Percentiles rank a stretch among this genome's conserved stretches.
Evolutionary conservation across 2,113 vertebrate genomes (phyloP).

Genomic region (Peromyscus leucopus): DNA sequence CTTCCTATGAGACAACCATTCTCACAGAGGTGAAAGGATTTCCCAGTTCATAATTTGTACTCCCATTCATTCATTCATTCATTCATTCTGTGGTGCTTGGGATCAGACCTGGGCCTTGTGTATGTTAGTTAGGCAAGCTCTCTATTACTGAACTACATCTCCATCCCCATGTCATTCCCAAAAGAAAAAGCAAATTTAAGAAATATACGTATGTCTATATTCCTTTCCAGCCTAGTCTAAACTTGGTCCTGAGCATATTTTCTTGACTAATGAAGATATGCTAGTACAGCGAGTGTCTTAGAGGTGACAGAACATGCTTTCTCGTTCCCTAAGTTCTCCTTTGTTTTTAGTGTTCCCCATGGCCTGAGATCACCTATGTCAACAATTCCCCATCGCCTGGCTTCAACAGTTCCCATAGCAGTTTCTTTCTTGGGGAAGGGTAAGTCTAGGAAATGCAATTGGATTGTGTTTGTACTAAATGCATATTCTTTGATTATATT

Average conservation of each 20-base stretch:
- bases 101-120: neutral
- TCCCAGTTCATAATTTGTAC: neutral
- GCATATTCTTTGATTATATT: constrained; percentile 44
- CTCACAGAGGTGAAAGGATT: constrained; percentile 93
- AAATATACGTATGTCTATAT: neutral
- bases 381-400: constrained; percentile 94
- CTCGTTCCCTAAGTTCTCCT: constrained; percentile 26
- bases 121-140: neutral
- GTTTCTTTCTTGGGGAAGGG: constrained; percentile 95
- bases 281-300: neutral
- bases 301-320: neutral
- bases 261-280: constrained; percentile 18
- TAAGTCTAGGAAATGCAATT: constrained; percentile 81
- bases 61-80: neutral
- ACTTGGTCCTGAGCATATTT: neutral
- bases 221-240: neutral
- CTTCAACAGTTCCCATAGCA: constrained; percentile 95
- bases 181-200: constrained; percentile 1
- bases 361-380: constrained; percentile 96
- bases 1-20: constrained; percentile 98
- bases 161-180: neutral
- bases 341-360: constrained; percentile 94
- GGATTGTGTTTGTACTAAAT: constrained; percentile 40
- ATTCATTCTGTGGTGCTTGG: neutral
- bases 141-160: neutral